Percentiles rank a stretch among this genome's conserved stretches.
Evolutionary conservation across 2,797 vertebrate species (phyloP).

Genomic region (Rhincodon typus): DNA sequence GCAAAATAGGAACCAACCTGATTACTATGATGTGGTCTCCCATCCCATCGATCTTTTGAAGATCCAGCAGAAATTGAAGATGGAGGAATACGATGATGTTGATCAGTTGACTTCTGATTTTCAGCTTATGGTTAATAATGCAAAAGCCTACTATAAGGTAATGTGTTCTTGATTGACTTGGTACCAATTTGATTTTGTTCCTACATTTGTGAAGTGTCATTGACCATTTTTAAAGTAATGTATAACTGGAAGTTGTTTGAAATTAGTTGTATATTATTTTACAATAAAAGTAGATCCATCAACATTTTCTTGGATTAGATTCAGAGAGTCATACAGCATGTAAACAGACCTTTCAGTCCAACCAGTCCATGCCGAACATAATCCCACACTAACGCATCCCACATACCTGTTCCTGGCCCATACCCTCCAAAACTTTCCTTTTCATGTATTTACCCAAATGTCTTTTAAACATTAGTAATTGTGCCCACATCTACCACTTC

Average conservation of each 20-base stretch:
- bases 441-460: no score
- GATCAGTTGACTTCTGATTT: slow-evolving; percentile 88
- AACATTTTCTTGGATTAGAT: no score
- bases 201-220: background rate
- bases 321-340: no score
- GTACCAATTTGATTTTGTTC: background rate
- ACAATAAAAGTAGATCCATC: background rate
- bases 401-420: no score
- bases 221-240: background rate
- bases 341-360: no score
- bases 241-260: background rate
- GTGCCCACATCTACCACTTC: no score
- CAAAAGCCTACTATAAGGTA: slow-evolving; percentile 96
- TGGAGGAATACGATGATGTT: slow-evolving; percentile 98
- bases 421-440: no score
- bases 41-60: slow-evolving; percentile 99
- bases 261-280: background rate
- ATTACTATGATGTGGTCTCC: slow-evolving; percentile 95
- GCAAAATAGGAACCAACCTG: slow-evolving; percentile 83
- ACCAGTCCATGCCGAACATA: no score
- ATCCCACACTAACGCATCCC: no score
- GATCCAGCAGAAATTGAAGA: slow-evolving; percentile 97
- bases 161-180: slow-evolving; percentile 28
- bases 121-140: slow-evolving; percentile 91
- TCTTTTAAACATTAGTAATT: no score